phyloP scores from a whole-genome alignment of 2,888 invertebrate species.

The Trachelus troglodyta region DNA sequence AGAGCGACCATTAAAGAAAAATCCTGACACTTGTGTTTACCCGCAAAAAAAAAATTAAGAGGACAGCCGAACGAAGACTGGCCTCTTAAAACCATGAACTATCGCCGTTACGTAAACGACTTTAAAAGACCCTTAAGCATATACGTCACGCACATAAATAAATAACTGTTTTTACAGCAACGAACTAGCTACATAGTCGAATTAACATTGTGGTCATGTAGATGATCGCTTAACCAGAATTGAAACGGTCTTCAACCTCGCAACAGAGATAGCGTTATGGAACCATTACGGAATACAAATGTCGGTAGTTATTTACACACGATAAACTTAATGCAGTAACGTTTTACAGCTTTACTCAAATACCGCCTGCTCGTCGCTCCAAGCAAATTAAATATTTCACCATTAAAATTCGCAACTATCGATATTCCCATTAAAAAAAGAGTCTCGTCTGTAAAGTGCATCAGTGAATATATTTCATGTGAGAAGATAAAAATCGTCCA shows the following conservation, averaged over 20 bases:
- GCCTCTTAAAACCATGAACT: background rate
- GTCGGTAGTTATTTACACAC: background rate
- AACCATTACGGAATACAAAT: constrained; percentile 4
- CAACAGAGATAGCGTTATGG: background rate
- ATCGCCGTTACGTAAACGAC: background rate
- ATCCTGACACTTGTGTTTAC: background rate
- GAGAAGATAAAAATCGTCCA: background rate
- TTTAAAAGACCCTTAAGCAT: background rate
- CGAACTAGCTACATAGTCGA: constrained; percentile 45
- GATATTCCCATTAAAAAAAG: background rate
- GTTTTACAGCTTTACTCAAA: background rate
- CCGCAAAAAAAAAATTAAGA: background rate
- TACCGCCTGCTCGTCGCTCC: background rate
- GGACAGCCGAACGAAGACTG: background rate
- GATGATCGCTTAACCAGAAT: constrained; percentile 17
- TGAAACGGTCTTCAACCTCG: background rate
- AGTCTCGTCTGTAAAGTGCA: background rate
- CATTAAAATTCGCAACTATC: background rate
- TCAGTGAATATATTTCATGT: background rate
- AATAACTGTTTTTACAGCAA: constrained; percentile 42
- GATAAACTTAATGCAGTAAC: background rate
- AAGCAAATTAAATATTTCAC: background rate
- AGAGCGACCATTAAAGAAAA: background rate
- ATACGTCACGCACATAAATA: background rate
- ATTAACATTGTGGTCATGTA: constrained; percentile 45